Conservation (phyloP, 2,888 invertebrate species). For the Clistopyga incitator region DNA sequence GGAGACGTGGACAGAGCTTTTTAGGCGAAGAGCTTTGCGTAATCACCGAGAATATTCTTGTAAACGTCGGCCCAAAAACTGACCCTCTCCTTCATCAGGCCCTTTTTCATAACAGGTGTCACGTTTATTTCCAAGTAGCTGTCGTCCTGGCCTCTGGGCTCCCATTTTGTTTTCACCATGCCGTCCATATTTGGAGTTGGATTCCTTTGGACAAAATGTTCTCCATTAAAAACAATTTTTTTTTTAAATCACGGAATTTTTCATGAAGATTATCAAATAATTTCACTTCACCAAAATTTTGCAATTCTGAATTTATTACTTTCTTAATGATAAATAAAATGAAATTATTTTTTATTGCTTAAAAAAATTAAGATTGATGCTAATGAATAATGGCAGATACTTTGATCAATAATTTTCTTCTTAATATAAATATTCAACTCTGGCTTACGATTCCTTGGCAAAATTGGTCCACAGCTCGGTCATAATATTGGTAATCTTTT, state of each 20-base stretch:
- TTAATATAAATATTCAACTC: background rate
- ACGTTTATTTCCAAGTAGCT: slow-evolving; percentile 83
- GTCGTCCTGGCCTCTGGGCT: slow-evolving; percentile 76
- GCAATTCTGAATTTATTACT: no score
- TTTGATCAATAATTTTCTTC: background rate
- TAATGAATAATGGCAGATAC: background rate
- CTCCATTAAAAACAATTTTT: no score
- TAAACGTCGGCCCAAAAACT: slow-evolving; percentile 85
- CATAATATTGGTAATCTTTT: slow-evolving; percentile 81
- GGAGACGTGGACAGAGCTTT: background rate
- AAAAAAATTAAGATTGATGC: no score
- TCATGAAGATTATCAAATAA: background rate
- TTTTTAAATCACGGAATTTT: background rate
- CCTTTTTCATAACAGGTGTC: slow-evolving; percentile 76
- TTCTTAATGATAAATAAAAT: no score
- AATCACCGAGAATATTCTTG: slow-evolving; percentile 73
- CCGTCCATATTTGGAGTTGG: slow-evolving; percentile 81
- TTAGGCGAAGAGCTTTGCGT: slow-evolving; percentile 71
- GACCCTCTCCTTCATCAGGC: slow-evolving; percentile 81
- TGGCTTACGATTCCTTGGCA: slow-evolving; percentile 83
- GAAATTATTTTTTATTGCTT: no score
- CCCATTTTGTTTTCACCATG: slow-evolving; percentile 82
- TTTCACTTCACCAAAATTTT: background rate
- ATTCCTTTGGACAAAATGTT: slow-evolving; percentile 76
- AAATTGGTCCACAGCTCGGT: slow-evolving; percentile 85